phyloP scores from a whole-genome alignment of 2,797 vertebrate genomes.

The Onychomys arenicola region DNA sequence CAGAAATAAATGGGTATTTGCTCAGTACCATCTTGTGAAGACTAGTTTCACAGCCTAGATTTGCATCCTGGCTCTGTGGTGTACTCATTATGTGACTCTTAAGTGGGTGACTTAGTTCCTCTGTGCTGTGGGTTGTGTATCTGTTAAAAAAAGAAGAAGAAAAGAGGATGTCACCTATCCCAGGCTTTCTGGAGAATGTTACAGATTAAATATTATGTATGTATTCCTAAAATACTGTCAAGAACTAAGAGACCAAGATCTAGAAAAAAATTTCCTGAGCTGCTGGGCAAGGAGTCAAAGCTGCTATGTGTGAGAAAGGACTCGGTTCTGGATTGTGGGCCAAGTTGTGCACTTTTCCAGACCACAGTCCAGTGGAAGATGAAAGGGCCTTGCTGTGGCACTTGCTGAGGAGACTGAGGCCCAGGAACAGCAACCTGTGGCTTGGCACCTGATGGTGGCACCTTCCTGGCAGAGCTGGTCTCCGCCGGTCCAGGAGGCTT shows the following conservation, averaged over 20 bases:
- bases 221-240: constrained; percentile 25
- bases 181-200: not conserved
- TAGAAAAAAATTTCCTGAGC: not conserved
- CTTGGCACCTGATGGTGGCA: not conserved
- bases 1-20: not conserved
- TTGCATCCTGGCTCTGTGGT: not conserved
- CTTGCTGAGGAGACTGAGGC: no score
- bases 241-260: not conserved
- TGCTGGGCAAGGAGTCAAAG: accelerated
- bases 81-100: not conserved
- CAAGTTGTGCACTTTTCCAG: not conserved
- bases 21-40: not conserved
- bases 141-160: not conserved
- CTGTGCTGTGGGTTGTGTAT: not conserved
- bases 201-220: not conserved
- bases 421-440: no score
- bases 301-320: not conserved
- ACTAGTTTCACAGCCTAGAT: not conserved
- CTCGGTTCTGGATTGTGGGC: not conserved
- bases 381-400: not conserved
- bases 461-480: not conserved
- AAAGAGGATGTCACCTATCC: not conserved
- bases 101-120: not conserved
- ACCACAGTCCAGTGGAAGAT: not conserved
- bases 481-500: not conserved